Percentiles rank a stretch among this genome's conserved stretches.
phyloP scores from a whole-genome alignment of 2,797 vertebrate species.

The Acanthurus leucopareius region DNA sequence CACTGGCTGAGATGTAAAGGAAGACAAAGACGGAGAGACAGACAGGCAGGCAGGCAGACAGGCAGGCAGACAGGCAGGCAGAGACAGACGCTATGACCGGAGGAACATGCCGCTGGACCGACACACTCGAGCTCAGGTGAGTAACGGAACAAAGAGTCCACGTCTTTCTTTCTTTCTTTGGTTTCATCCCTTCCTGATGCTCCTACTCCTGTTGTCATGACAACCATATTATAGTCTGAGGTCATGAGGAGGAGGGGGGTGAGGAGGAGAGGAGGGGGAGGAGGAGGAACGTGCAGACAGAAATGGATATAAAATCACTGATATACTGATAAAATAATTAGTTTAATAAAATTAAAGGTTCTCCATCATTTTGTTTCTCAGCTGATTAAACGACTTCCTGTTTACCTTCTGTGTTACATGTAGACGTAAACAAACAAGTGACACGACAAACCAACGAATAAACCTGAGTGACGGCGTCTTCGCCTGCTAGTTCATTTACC shows the following conservation, averaged over 20 bases:
- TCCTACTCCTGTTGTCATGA: slow-evolving; percentile 63
- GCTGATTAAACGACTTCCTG: neutral
- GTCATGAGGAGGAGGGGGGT: slow-evolving; percentile 9
- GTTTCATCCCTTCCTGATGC: slow-evolving; percentile 45
- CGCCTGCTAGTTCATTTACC: neutral
- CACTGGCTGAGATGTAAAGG: no score
- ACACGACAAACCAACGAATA: neutral
- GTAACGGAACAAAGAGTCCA: slow-evolving; percentile 52
- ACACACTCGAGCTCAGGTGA: slow-evolving; percentile 57
- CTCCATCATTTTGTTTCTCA: no score
- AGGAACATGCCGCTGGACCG: slow-evolving; percentile 32
- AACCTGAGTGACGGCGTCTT: neutral
- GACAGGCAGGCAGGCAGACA: no score
- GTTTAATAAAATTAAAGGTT: no score
- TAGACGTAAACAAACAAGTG: neutral
- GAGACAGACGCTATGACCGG: slow-evolving; percentile 9
- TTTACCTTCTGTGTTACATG: slow-evolving; percentile 4
- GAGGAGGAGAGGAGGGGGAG: neutral
- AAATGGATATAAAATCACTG: neutral
- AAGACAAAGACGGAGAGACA: no score
- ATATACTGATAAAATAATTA: no score
- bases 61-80: neutral
- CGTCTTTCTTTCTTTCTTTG: neutral
- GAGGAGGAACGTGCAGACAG: neutral
- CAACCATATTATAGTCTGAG: slow-evolving; percentile 66